Conservation (phyloP, 1,140 invertebrate genomes). For the Drosophila truncata region DNA sequence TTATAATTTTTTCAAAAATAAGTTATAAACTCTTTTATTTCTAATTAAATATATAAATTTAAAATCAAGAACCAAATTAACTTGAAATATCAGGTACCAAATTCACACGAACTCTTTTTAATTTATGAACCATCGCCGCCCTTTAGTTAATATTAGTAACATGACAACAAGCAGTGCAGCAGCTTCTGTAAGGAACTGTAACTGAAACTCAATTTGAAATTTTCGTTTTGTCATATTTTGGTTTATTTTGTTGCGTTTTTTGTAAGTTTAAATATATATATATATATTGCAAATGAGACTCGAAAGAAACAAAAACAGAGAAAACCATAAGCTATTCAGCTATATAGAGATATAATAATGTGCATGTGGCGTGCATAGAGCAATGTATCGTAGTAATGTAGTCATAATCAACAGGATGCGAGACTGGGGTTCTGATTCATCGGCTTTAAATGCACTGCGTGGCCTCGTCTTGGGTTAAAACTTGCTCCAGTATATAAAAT, state of each 20-base stretch:
- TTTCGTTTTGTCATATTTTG: slow-evolving; percentile 37
- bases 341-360: slow-evolving; percentile 54
- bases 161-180: slow-evolving; percentile 48
- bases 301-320: slow-evolving; percentile 44
- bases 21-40: too few species aligned
- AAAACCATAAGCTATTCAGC: slow-evolving; percentile 49
- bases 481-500: slow-evolving; percentile 59
- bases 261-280: slow-evolving; percentile 16
- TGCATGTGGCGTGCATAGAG: slow-evolving; percentile 69
- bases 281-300: slow-evolving; percentile 65
- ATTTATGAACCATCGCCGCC: slow-evolving; percentile 12
- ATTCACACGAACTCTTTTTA: neutral
- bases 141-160: slow-evolving; percentile 52
- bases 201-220: slow-evolving; percentile 37
- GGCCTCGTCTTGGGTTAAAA: slow-evolving; percentile 45
- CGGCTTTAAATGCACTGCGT: slow-evolving; percentile 67
- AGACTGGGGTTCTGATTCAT: slow-evolving; percentile 43
- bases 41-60: neutral
- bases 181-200: slow-evolving; percentile 10
- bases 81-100: neutral
- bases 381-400: slow-evolving; percentile 31
- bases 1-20: too few species aligned
- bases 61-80: neutral
- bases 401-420: slow-evolving; percentile 69
- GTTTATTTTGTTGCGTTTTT: slow-evolving; percentile 65